These are phyloP conservation scores for Xerus inauris DNA, from an alignment of 2,113 vertebrate species.

Conservation along the genomic window DNA sequence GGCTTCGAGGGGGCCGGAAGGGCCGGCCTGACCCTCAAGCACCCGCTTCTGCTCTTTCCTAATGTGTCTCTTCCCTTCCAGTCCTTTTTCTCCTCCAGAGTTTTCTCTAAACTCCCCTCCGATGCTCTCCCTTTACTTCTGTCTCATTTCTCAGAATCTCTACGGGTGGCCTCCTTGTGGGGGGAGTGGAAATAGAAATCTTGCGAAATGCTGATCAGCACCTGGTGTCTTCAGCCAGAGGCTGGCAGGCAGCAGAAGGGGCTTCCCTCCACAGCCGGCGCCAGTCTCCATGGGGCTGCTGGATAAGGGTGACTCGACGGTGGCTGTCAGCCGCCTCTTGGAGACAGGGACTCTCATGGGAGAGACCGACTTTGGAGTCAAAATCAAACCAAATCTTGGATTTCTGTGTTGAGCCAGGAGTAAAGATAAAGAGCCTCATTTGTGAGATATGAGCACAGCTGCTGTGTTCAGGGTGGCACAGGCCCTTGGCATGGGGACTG, in stretches of 20 bases:
- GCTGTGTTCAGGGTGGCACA: not conserved
- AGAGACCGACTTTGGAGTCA: not conserved
- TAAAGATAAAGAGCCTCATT: not conserved
- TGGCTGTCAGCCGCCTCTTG: not conserved
- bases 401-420: not conserved
- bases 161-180: not conserved
- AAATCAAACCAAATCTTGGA: not conserved
- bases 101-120: not conserved
- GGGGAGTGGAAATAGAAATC: too few relatives aligned
- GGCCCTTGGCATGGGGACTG: not conserved
- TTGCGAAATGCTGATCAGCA: not conserved
- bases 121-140: not conserved
- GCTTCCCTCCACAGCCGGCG: not conserved
- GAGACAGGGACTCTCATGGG: not conserved
- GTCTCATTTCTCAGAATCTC: not conserved
- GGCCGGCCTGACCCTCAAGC: too few relatives aligned
- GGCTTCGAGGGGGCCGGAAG: not conserved
- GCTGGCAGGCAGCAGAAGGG: not conserved
- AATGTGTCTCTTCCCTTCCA: not conserved
- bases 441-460: not conserved
- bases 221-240: not conserved
- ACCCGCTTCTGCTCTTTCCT: not conserved
- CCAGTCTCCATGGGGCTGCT: too few relatives aligned
- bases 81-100: not conserved
- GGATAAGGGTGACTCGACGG: not conserved